Evolutionary conservation across 2,797 vertebrate species (phyloP).

Genomic region (Chelon labrosus): DNA sequence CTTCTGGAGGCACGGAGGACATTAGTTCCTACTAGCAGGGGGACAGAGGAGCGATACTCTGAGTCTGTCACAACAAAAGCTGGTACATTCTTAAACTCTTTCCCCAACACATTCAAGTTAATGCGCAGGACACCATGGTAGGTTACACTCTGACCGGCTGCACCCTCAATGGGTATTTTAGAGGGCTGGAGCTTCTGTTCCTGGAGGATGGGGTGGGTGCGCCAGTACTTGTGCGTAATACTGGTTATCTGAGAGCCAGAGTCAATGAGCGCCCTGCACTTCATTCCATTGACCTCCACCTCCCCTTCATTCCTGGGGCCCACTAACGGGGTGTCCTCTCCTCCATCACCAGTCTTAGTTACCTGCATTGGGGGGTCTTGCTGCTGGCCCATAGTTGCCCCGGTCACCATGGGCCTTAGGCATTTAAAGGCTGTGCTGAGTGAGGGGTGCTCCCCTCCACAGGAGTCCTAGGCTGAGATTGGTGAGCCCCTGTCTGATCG

Average conservation of each 20-base stretch:
- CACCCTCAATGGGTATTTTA: slow-evolving; percentile 50
- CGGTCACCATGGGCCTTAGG: slow-evolving; percentile 36
- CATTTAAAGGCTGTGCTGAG: slow-evolving; percentile 30
- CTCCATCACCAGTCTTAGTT: not conserved
- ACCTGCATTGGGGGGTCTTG: slow-evolving; percentile 11
- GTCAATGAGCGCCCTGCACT: slow-evolving; percentile 56
- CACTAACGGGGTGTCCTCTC: slow-evolving; percentile 10
- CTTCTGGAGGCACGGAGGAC: slow-evolving; percentile 14
- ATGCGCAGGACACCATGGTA: slow-evolving; percentile 43
- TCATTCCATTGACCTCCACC: slow-evolving; percentile 46
- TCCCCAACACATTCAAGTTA: slow-evolving; percentile 10
- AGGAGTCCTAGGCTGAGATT: not conserved
- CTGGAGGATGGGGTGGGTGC: slow-evolving; percentile 15
- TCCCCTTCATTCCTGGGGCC: slow-evolving; percentile 53
- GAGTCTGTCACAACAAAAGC: slow-evolving; percentile 56
- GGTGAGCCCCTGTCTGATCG: not conserved
- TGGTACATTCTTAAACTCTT: slow-evolving; percentile 28
- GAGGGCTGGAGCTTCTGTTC: slow-evolving; percentile 19
- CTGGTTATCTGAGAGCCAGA: slow-evolving; percentile 62
- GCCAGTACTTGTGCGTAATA: slow-evolving; percentile 47
- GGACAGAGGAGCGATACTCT: slow-evolving; percentile 34
- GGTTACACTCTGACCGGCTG: slow-evolving; percentile 22
- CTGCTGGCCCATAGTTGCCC: slow-evolving; percentile 47
- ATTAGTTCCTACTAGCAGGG: slow-evolving; percentile 54
- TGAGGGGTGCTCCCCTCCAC: not conserved